These are phyloP conservation scores for Limenitis camilla DNA, from an alignment of 2,888 invertebrate genomes.

Conservation along the genomic window DNA sequence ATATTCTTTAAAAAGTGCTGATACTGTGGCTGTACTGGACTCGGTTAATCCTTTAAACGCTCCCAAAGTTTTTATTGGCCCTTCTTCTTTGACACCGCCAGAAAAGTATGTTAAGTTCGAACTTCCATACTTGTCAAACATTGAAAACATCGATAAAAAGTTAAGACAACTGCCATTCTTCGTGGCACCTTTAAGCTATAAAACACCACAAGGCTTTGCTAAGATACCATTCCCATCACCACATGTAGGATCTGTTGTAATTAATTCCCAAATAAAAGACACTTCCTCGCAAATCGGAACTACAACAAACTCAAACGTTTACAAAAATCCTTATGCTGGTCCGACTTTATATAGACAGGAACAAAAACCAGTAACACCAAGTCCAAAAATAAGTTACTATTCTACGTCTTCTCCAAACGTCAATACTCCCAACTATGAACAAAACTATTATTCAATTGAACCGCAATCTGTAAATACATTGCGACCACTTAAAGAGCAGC, in stretches of 20 bases:
- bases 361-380: constrained; percentile 52
- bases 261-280: constrained; percentile 72
- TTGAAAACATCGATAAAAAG: constrained; percentile 81
- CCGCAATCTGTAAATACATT: constrained; percentile 57
- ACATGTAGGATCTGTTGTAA: constrained; percentile 89
- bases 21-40: constrained; percentile 85
- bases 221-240: constrained; percentile 91
- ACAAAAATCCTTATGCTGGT: constrained; percentile 40
- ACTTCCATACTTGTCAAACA: constrained; percentile 84
- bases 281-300: constrained; percentile 31
- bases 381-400: constrained; percentile 59
- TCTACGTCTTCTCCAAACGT: constrained; percentile 56
- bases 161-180: constrained; percentile 86
- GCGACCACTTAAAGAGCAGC: constrained; percentile 39
- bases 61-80: constrained; percentile 88
- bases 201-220: constrained; percentile 87
- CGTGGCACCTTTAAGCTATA: constrained; percentile 88
- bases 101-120: constrained; percentile 86
- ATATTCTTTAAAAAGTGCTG: constrained; percentile 79
- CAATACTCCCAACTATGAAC: constrained; percentile 40
- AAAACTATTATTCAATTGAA: constrained; percentile 61
- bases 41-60: constrained; percentile 78
- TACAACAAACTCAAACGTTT: constrained; percentile 31
- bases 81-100: constrained; percentile 81
- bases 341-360: constrained; percentile 37